These are phyloP conservation scores for Dicaeum eximium DNA, from an alignment of 2,113 vertebrate species.

Conservation along the genomic window DNA sequence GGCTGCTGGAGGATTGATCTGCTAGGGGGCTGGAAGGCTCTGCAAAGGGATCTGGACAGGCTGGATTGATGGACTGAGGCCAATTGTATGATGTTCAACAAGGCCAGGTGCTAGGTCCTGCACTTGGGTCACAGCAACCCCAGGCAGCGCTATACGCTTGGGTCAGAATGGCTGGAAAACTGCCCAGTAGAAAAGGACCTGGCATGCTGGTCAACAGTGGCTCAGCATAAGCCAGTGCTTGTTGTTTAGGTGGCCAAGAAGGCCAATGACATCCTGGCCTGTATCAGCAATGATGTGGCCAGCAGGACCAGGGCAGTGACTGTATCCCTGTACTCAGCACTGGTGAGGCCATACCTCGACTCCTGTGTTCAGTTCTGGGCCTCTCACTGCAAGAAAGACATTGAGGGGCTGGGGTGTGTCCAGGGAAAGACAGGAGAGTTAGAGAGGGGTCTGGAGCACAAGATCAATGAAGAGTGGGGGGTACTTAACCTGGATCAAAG, in stretches of 20 bases:
- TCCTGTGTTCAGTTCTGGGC: not conserved
- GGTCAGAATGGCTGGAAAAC: not conserved
- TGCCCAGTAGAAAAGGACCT: not conserved
- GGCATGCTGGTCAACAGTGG: not conserved
- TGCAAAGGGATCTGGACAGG: not conserved
- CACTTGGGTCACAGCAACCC: not conserved
- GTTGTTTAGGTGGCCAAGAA: not conserved
- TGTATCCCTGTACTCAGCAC: accelerated
- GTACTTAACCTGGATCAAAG: not conserved
- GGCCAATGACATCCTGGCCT: accelerated
- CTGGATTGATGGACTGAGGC: not conserved
- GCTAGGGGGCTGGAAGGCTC: not conserved
- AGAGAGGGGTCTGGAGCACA: not conserved
- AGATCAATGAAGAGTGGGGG: accelerated
- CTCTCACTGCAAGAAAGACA: not conserved
- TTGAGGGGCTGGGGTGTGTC: accelerated
- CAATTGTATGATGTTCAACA: not conserved
- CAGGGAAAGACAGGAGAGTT: accelerated
- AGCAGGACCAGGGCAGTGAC: not conserved
- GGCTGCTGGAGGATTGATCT: too few species aligned
- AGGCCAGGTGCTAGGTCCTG: not conserved
- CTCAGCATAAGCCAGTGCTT: not conserved
- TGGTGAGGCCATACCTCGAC: accelerated
- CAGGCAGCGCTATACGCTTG: accelerated
- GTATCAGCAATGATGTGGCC: accelerated